phyloP scores from a whole-genome alignment of 2,113 vertebrate genomes.

The Emydocephalus ijimae region DNA sequence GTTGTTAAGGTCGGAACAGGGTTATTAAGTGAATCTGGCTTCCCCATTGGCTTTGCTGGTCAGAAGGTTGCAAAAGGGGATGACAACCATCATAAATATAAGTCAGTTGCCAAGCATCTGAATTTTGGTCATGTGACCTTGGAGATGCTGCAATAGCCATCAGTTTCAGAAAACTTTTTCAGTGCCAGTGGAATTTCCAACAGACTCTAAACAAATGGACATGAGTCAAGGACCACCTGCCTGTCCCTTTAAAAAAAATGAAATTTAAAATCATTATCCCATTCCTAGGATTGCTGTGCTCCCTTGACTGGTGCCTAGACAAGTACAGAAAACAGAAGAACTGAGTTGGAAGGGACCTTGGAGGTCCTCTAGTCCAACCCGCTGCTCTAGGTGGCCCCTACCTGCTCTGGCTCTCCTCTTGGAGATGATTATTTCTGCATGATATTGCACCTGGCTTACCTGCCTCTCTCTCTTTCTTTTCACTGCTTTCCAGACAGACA shows the following conservation, averaged over 20 bases:
- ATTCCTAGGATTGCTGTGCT: not conserved
- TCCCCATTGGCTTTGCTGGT: no score
- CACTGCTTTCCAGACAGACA: conserved; percentile 69
- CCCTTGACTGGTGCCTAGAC: not conserved
- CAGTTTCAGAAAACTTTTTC: no score
- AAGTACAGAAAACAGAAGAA: not conserved
- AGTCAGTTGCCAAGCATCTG: no score
- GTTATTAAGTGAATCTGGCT: no score
- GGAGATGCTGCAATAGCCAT: no score
- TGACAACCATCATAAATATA: no score
- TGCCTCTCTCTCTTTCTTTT: conserved; percentile 34
- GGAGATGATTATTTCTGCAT: not conserved
- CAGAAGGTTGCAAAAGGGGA: no score
- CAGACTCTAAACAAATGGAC: no score
- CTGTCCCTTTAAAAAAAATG: not conserved
- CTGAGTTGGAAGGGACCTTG: not conserved
- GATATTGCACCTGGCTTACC: conserved; percentile 4
- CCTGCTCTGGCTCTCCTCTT: not conserved
- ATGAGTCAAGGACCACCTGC: no score
- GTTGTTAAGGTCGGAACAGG: no score
- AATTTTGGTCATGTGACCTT: no score
- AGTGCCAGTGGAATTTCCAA: no score
- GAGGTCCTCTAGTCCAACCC: not conserved
- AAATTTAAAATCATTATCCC: not conserved
- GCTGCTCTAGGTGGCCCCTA: not conserved